These are phyloP conservation scores for Anhinga anhinga DNA, from an alignment of 2,113 vertebrate species.

Conservation along the genomic window DNA sequence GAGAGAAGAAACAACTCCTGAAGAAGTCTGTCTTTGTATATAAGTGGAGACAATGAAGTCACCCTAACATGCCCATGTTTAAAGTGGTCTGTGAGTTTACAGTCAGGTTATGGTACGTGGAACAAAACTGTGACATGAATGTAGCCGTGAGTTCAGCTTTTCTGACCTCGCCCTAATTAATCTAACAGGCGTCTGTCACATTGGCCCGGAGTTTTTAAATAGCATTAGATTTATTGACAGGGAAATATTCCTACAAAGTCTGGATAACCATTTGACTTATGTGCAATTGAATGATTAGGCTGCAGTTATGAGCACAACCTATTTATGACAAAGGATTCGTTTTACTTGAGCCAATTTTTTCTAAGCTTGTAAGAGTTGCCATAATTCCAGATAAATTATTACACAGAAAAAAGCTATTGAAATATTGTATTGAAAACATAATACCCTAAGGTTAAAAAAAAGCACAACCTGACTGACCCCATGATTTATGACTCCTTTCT, in stretches of 20 bases:
- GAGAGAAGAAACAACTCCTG: background rate
- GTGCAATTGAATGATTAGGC: conserved; percentile 65
- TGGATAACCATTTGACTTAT: conserved; percentile 52
- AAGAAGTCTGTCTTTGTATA: background rate
- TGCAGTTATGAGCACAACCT: conserved; percentile 50
- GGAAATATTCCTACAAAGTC: conserved; percentile 47
- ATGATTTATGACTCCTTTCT: conserved; percentile 74
- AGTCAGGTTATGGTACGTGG: background rate
- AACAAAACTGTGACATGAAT: conserved; percentile 25
- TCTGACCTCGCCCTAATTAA: conserved; percentile 38
- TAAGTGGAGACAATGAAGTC: background rate
- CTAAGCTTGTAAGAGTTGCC: conserved; percentile 59
- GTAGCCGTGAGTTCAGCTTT: conserved; percentile 17
- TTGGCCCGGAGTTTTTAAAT: conserved; percentile 6
- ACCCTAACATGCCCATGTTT: background rate
- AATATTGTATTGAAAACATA: conserved; percentile 70
- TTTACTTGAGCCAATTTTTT: conserved; percentile 68
- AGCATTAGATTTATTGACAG: conserved; percentile 53
- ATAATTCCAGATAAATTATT: conserved; percentile 73
- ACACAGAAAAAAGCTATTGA: conserved; percentile 60
- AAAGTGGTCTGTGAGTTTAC: background rate
- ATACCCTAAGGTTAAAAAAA: conserved; percentile 66
- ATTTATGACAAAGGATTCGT: conserved; percentile 66
- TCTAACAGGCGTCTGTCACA: conserved; percentile 31
- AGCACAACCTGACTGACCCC: conserved; percentile 38